These are phyloP conservation scores for Microctonus brassicae DNA, from an alignment of 2,888 invertebrate genomes.

Conservation along the genomic window DNA sequence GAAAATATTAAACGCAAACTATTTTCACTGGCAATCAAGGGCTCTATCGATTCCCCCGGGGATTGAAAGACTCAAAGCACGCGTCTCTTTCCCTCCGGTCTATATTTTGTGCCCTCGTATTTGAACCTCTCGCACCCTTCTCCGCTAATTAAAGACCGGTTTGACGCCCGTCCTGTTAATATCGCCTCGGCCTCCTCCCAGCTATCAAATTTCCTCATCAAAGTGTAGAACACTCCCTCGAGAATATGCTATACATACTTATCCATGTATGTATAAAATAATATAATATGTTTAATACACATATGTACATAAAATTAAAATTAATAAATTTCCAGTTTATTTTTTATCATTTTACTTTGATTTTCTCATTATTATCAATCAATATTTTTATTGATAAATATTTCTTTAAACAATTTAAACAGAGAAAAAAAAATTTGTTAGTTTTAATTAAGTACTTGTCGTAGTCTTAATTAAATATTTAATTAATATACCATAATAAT, in stretches of 20 bases:
- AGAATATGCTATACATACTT: not conserved
- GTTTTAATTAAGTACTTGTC: no score
- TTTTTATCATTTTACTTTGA: not conserved
- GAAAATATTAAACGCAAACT: not conserved
- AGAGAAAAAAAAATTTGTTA: no score
- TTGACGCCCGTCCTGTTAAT: conserved; percentile 47
- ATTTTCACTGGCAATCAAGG: conserved; percentile 10
- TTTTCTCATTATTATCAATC: not conserved
- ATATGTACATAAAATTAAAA: not conserved
- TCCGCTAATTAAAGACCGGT: conserved; percentile 47
- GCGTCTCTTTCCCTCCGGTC: conserved; percentile 29
- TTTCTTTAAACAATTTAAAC: not conserved
- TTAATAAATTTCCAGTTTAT: not conserved
- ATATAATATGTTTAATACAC: not conserved
- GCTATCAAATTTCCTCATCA: conserved; percentile 24
- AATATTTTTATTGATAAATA: not conserved
- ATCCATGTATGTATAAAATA: not conserved
- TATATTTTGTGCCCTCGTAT: conserved; percentile 3
- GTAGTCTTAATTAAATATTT: no score
- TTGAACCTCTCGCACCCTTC: conserved; percentile 20
- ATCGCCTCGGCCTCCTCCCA: conserved; percentile 46
- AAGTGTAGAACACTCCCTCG: conserved; percentile 31
- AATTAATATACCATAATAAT: no score
- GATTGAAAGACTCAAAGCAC: conserved; percentile 16
- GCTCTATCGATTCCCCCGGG: conserved; percentile 20